These are phyloP conservation scores for Tragelaphus buxtoni DNA, from an alignment of 2,113 vertebrate genomes.

Conservation along the genomic window DNA sequence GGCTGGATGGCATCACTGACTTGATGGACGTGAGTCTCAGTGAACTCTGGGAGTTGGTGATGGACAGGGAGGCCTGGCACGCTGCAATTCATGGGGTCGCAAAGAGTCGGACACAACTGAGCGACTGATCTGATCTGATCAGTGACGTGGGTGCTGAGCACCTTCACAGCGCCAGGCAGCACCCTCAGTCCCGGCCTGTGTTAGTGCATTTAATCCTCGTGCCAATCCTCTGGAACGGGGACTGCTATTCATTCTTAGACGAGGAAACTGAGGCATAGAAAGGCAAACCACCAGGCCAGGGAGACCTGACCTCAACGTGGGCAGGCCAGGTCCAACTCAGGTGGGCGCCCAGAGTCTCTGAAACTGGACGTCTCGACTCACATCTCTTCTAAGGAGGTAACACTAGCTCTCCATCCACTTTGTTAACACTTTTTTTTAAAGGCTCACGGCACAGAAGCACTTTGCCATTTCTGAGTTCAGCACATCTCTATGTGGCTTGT, in stretches of 20 bases:
- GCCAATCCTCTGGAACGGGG: fast-evolving
- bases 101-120: too few species aligned
- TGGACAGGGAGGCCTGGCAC: too few species aligned
- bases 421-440: neutral
- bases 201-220: too few species aligned
- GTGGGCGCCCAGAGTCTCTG: neutral
- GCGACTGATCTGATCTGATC: too few species aligned
- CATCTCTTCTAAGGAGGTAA: neutral
- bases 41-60: too few species aligned
- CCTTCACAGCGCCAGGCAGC: neutral
- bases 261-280: neutral
- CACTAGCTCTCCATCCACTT: neutral
- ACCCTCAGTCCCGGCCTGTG: neutral
- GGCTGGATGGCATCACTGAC: too few species aligned
- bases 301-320: neutral
- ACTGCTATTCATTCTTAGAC: fast-evolving
- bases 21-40: too few species aligned
- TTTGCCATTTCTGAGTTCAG: neutral
- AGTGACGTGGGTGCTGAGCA: fast-evolving
- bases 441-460: neutral
- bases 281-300: neutral
- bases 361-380: neutral
- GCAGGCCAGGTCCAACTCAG: neutral
- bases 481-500: fast-evolving
- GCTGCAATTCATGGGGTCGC: too few species aligned